Percentiles rank a stretch among this genome's conserved stretches.
Evolutionary conservation across 2,888 invertebrate genomes (phyloP).

Genomic region (Drosophila suboccidentalis): DNA sequence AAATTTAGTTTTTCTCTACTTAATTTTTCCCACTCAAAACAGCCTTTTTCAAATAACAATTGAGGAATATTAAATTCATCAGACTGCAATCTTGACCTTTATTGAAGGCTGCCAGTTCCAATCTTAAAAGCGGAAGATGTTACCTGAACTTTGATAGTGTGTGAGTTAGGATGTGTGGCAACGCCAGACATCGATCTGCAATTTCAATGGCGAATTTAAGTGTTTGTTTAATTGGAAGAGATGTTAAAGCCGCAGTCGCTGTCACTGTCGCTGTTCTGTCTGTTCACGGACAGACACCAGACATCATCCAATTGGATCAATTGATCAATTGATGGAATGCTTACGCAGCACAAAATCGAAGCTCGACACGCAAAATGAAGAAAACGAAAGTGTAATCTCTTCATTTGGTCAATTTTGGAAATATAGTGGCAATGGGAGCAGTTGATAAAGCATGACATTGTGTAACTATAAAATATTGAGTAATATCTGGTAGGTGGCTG

Average conservation of each 20-base stretch:
- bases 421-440: constrained; percentile 54
- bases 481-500: constrained; percentile 44
- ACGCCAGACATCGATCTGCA: neutral
- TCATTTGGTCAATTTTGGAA: constrained; percentile 41
- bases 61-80: too few relatives aligned
- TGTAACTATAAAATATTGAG: constrained; percentile 65
- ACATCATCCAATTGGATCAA: constrained; percentile 33
- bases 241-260: constrained; percentile 14
- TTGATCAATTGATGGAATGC: constrained; percentile 36
- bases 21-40: too few relatives aligned
- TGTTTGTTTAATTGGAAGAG: constrained; percentile 40
- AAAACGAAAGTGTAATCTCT: constrained; percentile 69
- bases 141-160: too few relatives aligned
- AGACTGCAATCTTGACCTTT: too few relatives aligned
- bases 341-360: constrained; percentile 55
- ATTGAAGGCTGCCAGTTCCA: too few relatives aligned
- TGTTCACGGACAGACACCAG: constrained; percentile 19
- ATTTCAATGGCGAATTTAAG: constrained; percentile 25
- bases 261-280: constrained; percentile 28
- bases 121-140: too few relatives aligned
- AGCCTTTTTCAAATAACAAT: too few relatives aligned
- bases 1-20: too few relatives aligned
- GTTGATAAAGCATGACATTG: constrained; percentile 72
- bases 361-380: constrained; percentile 21
- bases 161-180: neutral